phyloP scores from a whole-genome alignment of 2,888 invertebrate species.

The Chymomyza fuscimana region DNA sequence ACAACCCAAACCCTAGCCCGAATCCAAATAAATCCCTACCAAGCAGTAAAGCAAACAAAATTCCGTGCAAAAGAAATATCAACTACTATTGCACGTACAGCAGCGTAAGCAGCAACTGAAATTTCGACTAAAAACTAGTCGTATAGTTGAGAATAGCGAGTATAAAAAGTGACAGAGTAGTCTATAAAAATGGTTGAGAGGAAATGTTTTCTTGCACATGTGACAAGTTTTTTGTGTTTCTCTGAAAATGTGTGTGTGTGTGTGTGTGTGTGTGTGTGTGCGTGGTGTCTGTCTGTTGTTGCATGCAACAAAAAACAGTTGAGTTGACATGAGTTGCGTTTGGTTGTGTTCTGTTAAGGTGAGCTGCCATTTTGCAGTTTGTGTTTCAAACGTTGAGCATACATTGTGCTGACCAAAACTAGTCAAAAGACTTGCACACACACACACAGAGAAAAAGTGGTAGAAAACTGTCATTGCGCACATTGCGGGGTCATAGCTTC shows the following conservation, averaged over 20 bases:
- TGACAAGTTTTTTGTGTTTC: constrained; percentile 60
- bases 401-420: constrained; percentile 25
- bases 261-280: neutral
- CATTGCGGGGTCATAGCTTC: constrained; percentile 51
- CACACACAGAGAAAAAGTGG: constrained; percentile 22
- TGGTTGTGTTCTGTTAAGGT: constrained; percentile 60
- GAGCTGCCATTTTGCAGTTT: constrained; percentile 70
- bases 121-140: constrained; percentile 61
- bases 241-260: constrained; percentile 13
- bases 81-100: constrained; percentile 45
- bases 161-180: constrained; percentile 4
- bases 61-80: constrained; percentile 22
- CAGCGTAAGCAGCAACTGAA: constrained; percentile 72
- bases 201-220: constrained; percentile 71
- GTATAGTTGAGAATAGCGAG: constrained; percentile 19
- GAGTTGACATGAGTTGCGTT: constrained; percentile 45
- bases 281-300: neutral
- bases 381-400: constrained; percentile 59
- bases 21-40: neutral
- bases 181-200: constrained; percentile 40
- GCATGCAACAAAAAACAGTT: neutral
- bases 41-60: constrained; percentile 1
- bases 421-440: constrained; percentile 44
- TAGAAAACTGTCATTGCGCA: constrained; percentile 31
- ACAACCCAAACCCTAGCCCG: neutral